Evolutionary conservation across 2,888 invertebrate species (phyloP).

Genomic region (Bugulina stolonifera): DNA sequence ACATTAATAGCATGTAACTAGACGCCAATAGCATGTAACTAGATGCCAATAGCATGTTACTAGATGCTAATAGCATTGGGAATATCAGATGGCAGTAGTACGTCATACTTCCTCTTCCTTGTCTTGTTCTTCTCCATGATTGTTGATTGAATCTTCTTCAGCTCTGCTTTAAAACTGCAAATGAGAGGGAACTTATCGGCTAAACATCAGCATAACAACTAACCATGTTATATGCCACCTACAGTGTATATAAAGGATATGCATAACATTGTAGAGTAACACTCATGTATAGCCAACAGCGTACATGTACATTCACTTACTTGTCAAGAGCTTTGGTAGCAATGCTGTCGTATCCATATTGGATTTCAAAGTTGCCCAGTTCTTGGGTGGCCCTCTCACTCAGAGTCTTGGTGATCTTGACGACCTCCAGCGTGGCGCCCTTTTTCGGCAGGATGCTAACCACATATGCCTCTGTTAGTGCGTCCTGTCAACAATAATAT

Average conservation of each 20-base stretch:
- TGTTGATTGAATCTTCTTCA: conserved; percentile 42
- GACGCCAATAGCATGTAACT: no score
- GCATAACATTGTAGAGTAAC: no score
- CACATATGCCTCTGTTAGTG: background rate
- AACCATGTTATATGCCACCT: conserved; percentile 32
- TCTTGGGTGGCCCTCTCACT: conserved; percentile 51
- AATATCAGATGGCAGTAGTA: conserved; percentile 53
- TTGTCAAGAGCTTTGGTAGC: conserved; percentile 31
- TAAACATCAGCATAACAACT: no score
- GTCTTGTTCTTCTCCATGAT: conserved; percentile 48
- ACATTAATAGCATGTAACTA: no score
- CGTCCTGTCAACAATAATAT: background rate
- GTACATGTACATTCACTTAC: conserved; percentile 35
- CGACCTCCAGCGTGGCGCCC: conserved; percentile 47
- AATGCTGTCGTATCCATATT: conserved; percentile 52
- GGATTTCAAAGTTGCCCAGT: conserved; percentile 54
- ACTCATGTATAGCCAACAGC: no score
- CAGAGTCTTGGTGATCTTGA: conserved; percentile 54
- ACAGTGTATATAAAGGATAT: no score
- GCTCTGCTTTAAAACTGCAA: conserved; percentile 47
- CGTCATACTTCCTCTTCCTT: conserved; percentile 43
- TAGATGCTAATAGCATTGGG: conserved; percentile 54
- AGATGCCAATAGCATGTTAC: no score
- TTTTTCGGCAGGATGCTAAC: background rate
- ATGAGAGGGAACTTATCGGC: no score